Evolutionary conservation across 2,888 invertebrate species (phyloP).

Genomic region (Folsomia manolachei): DNA sequence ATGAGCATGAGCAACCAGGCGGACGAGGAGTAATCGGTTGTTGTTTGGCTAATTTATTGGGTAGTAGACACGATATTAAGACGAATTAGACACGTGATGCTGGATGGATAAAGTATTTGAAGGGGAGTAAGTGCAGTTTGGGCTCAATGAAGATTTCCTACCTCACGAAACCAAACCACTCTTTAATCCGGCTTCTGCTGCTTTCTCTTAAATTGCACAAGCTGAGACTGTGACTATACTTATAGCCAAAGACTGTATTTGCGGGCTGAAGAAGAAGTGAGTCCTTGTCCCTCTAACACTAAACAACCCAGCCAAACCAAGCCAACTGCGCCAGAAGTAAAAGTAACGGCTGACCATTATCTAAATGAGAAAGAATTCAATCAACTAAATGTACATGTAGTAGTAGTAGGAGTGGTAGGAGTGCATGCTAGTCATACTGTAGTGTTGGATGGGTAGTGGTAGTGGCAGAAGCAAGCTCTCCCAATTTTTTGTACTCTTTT

Average conservation of each 20-base stretch:
- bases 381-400: conserved; percentile 47
- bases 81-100: conserved; percentile 47
- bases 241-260: no score
- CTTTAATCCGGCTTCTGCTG: conserved; percentile 1
- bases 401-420: conserved; percentile 4
- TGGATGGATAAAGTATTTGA: conserved; percentile 17
- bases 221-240: no score
- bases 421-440: no score
- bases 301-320: no score
- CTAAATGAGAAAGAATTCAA: conserved; percentile 50
- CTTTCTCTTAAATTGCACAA: conserved; percentile 17
- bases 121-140: not conserved
- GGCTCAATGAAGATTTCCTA: not conserved
- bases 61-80: conserved; percentile 48
- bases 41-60: conserved; percentile 46
- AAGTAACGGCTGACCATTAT: conserved; percentile 49
- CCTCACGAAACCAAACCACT: conserved; percentile 7
- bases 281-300: conserved; percentile 20
- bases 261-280: conserved; percentile 6
- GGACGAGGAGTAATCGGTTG: conserved; percentile 48
- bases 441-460: not conserved
- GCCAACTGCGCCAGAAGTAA: conserved; percentile 14
- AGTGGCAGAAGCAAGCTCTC: not conserved
- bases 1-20: conserved; percentile 3
- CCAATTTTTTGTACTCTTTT: conserved; percentile 37